Conservation (phyloP, 2,797 vertebrate genomes). For the Bothrops alternatus region DNA sequence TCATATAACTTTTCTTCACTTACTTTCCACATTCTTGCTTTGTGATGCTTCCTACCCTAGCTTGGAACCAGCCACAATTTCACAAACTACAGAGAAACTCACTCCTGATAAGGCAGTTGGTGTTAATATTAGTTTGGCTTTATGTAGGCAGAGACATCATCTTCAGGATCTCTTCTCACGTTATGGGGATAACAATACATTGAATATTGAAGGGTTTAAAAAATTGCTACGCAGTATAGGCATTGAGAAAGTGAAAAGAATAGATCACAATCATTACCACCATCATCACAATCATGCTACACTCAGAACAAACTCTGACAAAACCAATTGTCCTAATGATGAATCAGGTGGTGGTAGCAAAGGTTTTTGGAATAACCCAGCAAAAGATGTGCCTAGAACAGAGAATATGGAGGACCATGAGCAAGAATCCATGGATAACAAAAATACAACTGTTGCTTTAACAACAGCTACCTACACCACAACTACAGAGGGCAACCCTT, state of each 20-base stretch:
- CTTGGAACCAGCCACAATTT: constrained; percentile 57
- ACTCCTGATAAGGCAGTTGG: constrained; percentile 65
- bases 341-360: constrained; percentile 54
- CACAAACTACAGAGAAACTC: constrained; percentile 63
- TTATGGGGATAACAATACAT: constrained; percentile 90
- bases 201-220: constrained; percentile 84
- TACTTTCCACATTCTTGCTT: constrained; percentile 40
- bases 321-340: constrained; percentile 56
- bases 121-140: constrained; percentile 74
- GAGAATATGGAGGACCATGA: constrained; percentile 52
- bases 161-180: constrained; percentile 88
- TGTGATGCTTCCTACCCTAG: constrained; percentile 59
- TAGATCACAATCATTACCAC: constrained; percentile 67
- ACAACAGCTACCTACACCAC: constrained; percentile 32
- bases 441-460: constrained; percentile 48
- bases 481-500: constrained; percentile 53
- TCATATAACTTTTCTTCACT: constrained; percentile 55
- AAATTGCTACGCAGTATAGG: constrained; percentile 84
- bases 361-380: constrained; percentile 52
- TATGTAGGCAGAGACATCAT: constrained; percentile 76
- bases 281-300: constrained; percentile 53
- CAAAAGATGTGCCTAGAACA: constrained; percentile 54
- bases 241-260: constrained; percentile 77
- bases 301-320: constrained; percentile 56
- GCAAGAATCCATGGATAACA: constrained; percentile 55